Evolutionary conservation across 2,888 invertebrate species (phyloP).

Genomic region (Tipula helvola): DNA sequence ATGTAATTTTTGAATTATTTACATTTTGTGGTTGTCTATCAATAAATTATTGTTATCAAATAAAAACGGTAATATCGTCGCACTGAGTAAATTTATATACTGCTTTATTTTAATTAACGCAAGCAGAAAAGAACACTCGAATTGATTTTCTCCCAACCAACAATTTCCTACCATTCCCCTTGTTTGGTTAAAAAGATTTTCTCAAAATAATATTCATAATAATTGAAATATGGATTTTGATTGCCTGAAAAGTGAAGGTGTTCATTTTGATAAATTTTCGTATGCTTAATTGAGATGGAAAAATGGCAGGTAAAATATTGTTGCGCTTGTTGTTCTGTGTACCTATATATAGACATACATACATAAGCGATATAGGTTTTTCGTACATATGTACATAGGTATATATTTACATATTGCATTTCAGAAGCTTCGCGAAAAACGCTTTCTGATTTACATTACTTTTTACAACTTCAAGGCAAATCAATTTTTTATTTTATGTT

Average conservation of each 20-base stretch:
- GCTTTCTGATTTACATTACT: neutral
- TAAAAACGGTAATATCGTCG: neutral
- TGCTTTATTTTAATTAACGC: neutral
- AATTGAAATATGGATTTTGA: neutral
- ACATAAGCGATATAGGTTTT: neutral
- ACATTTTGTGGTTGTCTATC: neutral
- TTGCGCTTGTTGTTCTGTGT: neutral
- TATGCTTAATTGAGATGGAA: neutral
- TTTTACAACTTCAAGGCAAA: neutral
- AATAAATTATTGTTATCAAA: neutral
- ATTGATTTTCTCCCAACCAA: neutral
- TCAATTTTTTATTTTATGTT: neutral
- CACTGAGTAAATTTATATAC: neutral
- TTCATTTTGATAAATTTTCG: neutral
- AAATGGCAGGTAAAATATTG: neutral
- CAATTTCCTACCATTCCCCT: neutral
- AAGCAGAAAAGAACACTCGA: no score
- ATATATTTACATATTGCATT: neutral
- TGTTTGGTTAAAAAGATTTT: neutral
- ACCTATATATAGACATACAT: neutral
- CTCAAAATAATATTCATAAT: neutral
- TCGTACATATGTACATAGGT: neutral
- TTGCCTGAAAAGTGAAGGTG: neutral
- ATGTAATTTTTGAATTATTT: neutral
- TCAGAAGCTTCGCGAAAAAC: neutral